These are phyloP conservation scores for Noturus placidus DNA, from an alignment of 2,113 vertebrate species.

Conservation along the genomic window DNA sequence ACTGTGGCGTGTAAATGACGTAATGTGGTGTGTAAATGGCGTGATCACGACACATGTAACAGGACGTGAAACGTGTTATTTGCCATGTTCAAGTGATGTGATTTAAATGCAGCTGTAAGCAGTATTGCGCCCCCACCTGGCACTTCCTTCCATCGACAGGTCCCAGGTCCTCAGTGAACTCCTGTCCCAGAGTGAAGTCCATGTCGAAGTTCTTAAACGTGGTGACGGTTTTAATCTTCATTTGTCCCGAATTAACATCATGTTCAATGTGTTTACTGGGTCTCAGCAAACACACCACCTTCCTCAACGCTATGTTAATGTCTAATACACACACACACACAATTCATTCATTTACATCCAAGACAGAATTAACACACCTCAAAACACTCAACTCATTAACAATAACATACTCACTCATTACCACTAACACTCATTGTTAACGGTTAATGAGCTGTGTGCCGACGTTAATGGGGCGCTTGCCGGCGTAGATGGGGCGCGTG, in stretches of 20 bases:
- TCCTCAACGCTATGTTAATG: slow-evolving; percentile 81
- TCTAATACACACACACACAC: slow-evolving; percentile 56
- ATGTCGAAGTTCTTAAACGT: slow-evolving; percentile 84
- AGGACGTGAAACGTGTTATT: not conserved
- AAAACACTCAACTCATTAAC: not conserved
- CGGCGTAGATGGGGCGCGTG: no score
- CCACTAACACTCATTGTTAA: not conserved
- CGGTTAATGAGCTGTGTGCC: not conserved
- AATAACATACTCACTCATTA: not conserved
- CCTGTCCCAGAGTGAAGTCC: slow-evolving; percentile 83
- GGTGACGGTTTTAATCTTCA: slow-evolving; percentile 84
- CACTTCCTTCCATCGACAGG: slow-evolving; percentile 84
- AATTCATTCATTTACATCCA: not conserved
- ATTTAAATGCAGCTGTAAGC: not conserved
- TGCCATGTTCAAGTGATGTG: not conserved
- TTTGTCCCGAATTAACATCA: slow-evolving; percentile 66
- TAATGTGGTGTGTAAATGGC: no score
- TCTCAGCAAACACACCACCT: slow-evolving; percentile 82
- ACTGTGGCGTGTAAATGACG: no score
- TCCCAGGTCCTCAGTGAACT: slow-evolving; percentile 86
- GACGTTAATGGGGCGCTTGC: no score
- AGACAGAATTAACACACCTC: not conserved
- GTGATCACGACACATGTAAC: no score
- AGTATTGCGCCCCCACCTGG: slow-evolving; percentile 73
- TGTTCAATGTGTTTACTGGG: slow-evolving; percentile 85